Evolutionary conservation across 1,140 invertebrate species (phyloP).

Genomic region (Episyrphus balteatus): DNA sequence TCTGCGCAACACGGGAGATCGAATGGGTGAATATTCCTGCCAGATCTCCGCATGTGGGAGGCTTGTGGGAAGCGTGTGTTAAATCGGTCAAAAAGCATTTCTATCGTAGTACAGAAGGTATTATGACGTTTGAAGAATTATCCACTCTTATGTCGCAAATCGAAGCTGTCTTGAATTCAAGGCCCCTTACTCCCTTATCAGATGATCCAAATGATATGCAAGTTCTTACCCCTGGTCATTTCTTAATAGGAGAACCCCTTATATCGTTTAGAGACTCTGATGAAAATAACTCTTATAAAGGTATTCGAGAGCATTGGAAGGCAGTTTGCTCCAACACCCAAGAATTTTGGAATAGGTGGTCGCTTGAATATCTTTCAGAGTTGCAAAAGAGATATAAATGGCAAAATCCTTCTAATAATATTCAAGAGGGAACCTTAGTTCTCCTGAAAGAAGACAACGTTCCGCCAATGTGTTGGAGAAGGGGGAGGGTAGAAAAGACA

Average conservation of each 20-base stretch:
- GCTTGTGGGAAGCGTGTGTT: conserved; percentile 20
- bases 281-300: no score
- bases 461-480: conserved; percentile 21
- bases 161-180: conserved; percentile 19
- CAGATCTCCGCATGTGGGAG: conserved; percentile 19
- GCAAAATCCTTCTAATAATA: conserved; percentile 4
- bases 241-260: conserved; percentile 23
- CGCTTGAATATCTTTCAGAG: conserved; percentile 14
- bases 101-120: conserved; percentile 6
- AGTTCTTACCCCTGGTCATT: conserved; percentile 28
- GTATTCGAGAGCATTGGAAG: not conserved
- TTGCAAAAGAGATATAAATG: conserved; percentile 23
- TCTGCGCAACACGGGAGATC: conserved; percentile 8
- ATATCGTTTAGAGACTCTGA: conserved; percentile 9
- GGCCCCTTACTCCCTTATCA: conserved; percentile 15
- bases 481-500: no score
- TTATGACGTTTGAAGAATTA: conserved; percentile 12
- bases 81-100: conserved; percentile 19
- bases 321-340: conserved; percentile 2
- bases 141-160: conserved; percentile 9
- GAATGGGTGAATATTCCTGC: conserved; percentile 17
- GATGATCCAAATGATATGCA: conserved; percentile 14
- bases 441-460: conserved; percentile 23
- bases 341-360: conserved; percentile 21
- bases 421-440: conserved; percentile 23